Conservation (phyloP, 2,113 vertebrate genomes). For the Grammomys surdaster region DNA sequence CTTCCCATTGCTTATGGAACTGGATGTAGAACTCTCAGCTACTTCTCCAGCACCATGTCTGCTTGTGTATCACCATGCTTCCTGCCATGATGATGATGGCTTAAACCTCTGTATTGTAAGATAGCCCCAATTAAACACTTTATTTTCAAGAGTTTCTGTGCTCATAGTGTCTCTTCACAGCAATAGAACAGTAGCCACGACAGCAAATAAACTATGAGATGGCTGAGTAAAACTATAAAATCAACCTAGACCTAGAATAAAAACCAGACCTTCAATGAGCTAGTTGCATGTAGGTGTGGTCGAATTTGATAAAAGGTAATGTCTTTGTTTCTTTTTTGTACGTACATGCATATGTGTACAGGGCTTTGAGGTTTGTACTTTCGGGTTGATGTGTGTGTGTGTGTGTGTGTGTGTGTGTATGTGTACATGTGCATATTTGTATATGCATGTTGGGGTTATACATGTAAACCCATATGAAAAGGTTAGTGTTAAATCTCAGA, state of each 20-base stretch:
- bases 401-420: background rate
- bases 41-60: background rate
- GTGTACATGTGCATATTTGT: background rate
- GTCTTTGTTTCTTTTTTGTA: background rate
- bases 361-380: background rate
- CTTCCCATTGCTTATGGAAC: background rate
- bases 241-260: background rate
- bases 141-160: background rate
- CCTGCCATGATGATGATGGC: background rate
- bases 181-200: background rate
- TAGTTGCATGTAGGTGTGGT: too few species aligned
- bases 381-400: background rate
- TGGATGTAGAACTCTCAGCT: background rate
- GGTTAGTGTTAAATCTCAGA: background rate
- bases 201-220: background rate
- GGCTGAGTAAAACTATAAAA: background rate
- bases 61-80: background rate
- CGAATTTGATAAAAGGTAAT: slow-evolving; percentile 27
- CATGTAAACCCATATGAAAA: too few species aligned
- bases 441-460: background rate
- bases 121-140: background rate
- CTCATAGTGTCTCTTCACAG: background rate
- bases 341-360: background rate
- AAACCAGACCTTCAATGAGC: background rate
- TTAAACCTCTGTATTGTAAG: background rate